phyloP scores from a whole-genome alignment of 1,140 invertebrate species.

The Zaprionus inermis region DNA sequence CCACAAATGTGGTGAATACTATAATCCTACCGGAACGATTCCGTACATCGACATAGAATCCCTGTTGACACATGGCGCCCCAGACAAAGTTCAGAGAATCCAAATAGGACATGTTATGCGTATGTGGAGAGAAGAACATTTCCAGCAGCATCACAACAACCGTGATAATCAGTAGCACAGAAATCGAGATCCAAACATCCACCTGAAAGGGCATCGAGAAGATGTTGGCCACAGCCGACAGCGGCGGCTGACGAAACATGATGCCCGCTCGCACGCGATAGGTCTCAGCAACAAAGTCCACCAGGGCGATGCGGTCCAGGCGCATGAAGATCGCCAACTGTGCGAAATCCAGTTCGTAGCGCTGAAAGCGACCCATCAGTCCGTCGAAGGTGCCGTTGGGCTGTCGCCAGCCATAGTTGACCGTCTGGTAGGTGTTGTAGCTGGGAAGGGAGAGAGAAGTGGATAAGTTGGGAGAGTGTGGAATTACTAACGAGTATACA shows the following conservation, averaged over 20 bases:
- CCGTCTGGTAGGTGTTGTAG: constrained; percentile 84
- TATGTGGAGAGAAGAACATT: constrained; percentile 59
- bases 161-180: constrained; percentile 73
- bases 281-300: constrained; percentile 85
- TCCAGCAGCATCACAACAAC: constrained; percentile 65
- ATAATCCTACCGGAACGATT: constrained; percentile 85
- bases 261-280: constrained; percentile 84
- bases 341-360: constrained; percentile 85
- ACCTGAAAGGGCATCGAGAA: constrained; percentile 87
- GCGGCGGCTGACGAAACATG: constrained; percentile 88
- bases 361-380: constrained; percentile 85
- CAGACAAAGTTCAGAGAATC: constrained; percentile 85
- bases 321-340: constrained; percentile 86
- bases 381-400: constrained; percentile 86
- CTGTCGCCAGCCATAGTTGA: constrained; percentile 85
- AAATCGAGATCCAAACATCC: constrained; percentile 87
- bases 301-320: constrained; percentile 84
- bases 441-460: constrained; percentile 52
- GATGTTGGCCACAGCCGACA: constrained; percentile 88
- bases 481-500: no score
- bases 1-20: constrained; percentile 85
- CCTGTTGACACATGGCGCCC: constrained; percentile 88
- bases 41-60: constrained; percentile 84
- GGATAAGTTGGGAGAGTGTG: no score
- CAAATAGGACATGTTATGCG: constrained; percentile 76